Percentiles rank a stretch among this genome's conserved stretches.
phyloP scores from a whole-genome alignment of 2,888 invertebrate genomes.

The Agapetus fuscipes region DNA sequence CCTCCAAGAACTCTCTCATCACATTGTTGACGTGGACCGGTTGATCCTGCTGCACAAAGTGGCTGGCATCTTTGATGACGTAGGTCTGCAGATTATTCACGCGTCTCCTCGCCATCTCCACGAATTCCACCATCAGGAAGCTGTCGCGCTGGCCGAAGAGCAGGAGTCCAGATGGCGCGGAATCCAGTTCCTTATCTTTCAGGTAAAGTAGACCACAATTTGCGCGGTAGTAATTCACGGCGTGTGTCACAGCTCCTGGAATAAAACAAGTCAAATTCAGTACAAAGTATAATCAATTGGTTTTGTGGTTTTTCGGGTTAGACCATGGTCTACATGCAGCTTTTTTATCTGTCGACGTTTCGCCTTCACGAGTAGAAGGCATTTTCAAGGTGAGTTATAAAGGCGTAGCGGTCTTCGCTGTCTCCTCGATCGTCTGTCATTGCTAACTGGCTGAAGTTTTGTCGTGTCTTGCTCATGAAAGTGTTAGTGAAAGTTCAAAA shows the following conservation, averaged over 20 bases:
- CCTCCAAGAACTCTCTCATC: slow-evolving; percentile 37
- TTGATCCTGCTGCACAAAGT: slow-evolving; percentile 48
- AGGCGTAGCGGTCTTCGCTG: too few relatives aligned
- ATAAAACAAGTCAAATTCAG: too few relatives aligned
- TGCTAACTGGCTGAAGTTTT: too few relatives aligned
- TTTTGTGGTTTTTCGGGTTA: too few relatives aligned
- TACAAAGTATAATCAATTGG: slow-evolving; percentile 1
- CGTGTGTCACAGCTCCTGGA: slow-evolving; percentile 44
- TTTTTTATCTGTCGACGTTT: too few relatives aligned
- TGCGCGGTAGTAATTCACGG: slow-evolving; percentile 50
- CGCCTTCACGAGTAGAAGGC: too few relatives aligned
- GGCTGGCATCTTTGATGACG: slow-evolving; percentile 37
- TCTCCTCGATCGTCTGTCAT: too few relatives aligned
- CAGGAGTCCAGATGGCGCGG: slow-evolving; percentile 36
- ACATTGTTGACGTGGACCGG: slow-evolving; percentile 42
- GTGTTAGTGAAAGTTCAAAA: too few relatives aligned
- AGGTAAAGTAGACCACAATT: slow-evolving; percentile 30
- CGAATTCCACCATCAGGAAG: slow-evolving; percentile 28
- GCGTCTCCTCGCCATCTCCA: slow-evolving; percentile 33
- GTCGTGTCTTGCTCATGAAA: too few relatives aligned
- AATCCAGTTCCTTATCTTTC: slow-evolving; percentile 27
- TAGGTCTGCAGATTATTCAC: slow-evolving; percentile 37
- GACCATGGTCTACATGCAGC: slow-evolving; percentile 1
- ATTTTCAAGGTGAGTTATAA: too few relatives aligned
- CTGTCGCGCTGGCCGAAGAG: slow-evolving; percentile 39